phyloP scores from a whole-genome alignment of 2,797 vertebrate species.

The Falco biarmicus region DNA sequence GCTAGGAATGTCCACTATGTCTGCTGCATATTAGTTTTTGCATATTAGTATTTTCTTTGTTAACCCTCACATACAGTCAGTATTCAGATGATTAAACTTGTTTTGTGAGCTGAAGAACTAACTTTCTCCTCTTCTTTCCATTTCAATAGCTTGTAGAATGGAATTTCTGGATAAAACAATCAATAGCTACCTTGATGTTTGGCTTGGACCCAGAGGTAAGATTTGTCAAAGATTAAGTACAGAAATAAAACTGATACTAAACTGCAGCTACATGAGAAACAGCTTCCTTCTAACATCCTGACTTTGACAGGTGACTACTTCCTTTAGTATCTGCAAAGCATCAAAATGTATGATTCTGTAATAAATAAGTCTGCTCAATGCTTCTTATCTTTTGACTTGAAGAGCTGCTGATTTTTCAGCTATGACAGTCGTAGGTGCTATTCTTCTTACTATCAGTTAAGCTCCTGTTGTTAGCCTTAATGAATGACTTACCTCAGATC shows the following conservation, averaged over 20 bases:
- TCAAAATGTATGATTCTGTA: not conserved
- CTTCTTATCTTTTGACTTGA: not conserved
- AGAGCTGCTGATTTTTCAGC: not conserved
- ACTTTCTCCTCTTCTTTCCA: slow-evolving; percentile 22
- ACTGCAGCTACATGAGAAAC: not conserved
- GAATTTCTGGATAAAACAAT: slow-evolving; percentile 89
- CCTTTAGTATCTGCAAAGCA: not conserved
- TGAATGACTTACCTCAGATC: not conserved
- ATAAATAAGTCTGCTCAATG: not conserved
- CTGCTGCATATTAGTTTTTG: not conserved
- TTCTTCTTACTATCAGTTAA: not conserved
- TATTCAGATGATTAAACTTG: not conserved
- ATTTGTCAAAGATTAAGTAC: not conserved
- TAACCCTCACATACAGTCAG: not conserved
- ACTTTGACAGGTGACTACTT: not conserved
- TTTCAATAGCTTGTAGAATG: slow-evolving; percentile 86
- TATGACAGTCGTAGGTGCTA: not conserved
- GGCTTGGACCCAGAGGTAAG: slow-evolving; percentile 95
- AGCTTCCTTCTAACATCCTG: not conserved
- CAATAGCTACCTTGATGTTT: slow-evolving; percentile 88
- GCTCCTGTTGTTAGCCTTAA: not conserved
- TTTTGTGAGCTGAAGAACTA: not conserved
- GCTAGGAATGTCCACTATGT: not conserved
- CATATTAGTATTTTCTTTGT: not conserved
- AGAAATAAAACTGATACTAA: not conserved